Evolutionary conservation across 92 coral and sea anemone species (phyloP).

Genomic region (Zoanthus sociatus): DNA sequence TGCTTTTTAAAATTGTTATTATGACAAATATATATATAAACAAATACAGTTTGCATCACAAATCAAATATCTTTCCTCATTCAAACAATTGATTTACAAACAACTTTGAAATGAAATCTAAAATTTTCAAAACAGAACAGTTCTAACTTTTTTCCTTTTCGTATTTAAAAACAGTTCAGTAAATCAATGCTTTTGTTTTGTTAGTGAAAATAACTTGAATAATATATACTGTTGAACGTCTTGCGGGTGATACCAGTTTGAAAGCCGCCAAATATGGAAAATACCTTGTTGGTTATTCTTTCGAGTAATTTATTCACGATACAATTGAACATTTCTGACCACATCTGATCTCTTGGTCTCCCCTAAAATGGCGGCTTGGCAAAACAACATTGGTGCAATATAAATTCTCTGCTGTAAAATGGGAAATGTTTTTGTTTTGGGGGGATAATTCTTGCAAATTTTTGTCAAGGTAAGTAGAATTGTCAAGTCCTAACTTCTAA

Average conservation of each 20-base stretch:
- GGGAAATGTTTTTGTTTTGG: slow-evolving; percentile 5
- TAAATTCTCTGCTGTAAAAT: neutral
- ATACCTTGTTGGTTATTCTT: slow-evolving; percentile 14
- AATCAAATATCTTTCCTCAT: no score
- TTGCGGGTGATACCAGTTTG: slow-evolving; percentile 83
- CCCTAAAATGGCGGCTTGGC: slow-evolving; percentile 34
- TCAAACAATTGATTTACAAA: neutral
- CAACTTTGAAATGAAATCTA: neutral
- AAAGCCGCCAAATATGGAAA: slow-evolving; percentile 70
- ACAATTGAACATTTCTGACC: slow-evolving; percentile 27
- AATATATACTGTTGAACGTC: slow-evolving; percentile 27
- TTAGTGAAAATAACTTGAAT: neutral
- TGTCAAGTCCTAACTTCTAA: neutral
- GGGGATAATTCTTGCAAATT: slow-evolving; percentile 26
- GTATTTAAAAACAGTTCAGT: neutral
- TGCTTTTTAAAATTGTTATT: no score
- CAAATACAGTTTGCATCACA: no score
- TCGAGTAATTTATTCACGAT: slow-evolving; percentile 33
- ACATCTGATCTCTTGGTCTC: slow-evolving; percentile 43
- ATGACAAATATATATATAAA: no score
- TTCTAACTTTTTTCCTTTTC: neutral
- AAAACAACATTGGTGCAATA: neutral
- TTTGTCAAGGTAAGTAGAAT: slow-evolving; percentile 16
- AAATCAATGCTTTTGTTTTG: neutral
- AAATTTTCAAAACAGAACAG: neutral